These are phyloP conservation scores for Ptiloglossa arizonensis DNA, from an alignment of 1,140 invertebrate genomes.

Conservation along the genomic window DNA sequence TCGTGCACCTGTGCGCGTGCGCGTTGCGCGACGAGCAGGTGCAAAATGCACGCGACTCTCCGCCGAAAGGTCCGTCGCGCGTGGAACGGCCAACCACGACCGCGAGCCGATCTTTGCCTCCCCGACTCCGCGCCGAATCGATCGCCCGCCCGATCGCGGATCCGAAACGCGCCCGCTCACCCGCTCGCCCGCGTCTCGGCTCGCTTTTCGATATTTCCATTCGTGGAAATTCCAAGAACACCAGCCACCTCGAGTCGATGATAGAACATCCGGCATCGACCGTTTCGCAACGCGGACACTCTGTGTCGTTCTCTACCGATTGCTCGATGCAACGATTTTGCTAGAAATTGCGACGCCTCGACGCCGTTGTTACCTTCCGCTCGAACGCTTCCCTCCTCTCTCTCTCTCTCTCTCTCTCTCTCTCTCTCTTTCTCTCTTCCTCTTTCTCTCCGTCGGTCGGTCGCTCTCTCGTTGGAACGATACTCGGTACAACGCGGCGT, in stretches of 20 bases:
- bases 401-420: no score
- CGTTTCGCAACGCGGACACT: no score
- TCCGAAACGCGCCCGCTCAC: not conserved
- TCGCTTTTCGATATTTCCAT: not conserved
- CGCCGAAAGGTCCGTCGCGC: constrained; percentile 32
- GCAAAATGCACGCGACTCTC: constrained; percentile 57
- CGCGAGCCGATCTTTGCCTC: constrained; percentile 11
- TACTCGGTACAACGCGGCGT: not conserved
- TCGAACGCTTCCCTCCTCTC: not conserved
- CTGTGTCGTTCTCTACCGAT: not conserved
- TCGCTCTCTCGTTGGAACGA: not conserved
- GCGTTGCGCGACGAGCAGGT: constrained; percentile 60
- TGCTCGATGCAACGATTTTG: not conserved
- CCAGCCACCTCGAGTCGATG: not conserved
- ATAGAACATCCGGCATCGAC: no score
- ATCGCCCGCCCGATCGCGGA: no score
- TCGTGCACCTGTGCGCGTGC: constrained; percentile 78
- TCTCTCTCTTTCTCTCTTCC: not conserved
- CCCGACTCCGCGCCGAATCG: not conserved
- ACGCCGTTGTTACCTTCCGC: not conserved
- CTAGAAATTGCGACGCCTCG: no score
- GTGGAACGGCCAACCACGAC: constrained; percentile 33
- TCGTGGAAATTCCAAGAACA: not conserved
- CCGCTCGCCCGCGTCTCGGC: no score
- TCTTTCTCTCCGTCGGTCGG: no score